Conservation (phyloP, 2,888 invertebrate genomes). For the Hipparchia sbordonii region DNA sequence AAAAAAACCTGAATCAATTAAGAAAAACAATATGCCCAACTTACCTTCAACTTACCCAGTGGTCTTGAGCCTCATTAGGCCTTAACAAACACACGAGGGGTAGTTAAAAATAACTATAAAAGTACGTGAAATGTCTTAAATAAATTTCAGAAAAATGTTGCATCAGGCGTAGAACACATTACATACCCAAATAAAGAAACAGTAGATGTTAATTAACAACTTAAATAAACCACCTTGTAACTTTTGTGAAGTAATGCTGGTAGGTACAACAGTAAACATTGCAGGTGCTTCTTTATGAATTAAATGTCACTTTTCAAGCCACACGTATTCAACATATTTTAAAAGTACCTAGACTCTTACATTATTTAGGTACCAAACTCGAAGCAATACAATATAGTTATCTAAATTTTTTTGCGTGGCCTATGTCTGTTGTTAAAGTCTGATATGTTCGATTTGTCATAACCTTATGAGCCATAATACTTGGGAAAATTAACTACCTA, state of each 20-base stretch:
- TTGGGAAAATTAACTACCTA: no score
- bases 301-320: conserved; percentile 26
- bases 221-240: conserved; percentile 19
- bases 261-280: conserved; percentile 26
- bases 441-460: neutral
- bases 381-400: neutral
- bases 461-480: no score
- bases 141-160: neutral
- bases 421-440: neutral
- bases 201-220: conserved; percentile 24
- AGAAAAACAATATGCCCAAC: no score
- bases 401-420: neutral
- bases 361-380: neutral
- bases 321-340: neutral
- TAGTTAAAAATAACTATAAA: neutral
- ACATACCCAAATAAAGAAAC: conserved; percentile 22
- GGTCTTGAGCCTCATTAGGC: neutral
- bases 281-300: conserved; percentile 23
- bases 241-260: conserved; percentile 22
- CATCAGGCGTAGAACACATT: conserved; percentile 14
- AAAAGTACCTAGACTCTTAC: neutral
- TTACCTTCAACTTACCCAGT: no score
- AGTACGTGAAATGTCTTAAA: neutral
- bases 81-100: neutral
- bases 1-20: no score